Percentiles rank a stretch among this genome's conserved stretches.
Conservation (phyloP, 2,888 invertebrate genomes). For the Elaeidobius kamerunicus region DNA sequence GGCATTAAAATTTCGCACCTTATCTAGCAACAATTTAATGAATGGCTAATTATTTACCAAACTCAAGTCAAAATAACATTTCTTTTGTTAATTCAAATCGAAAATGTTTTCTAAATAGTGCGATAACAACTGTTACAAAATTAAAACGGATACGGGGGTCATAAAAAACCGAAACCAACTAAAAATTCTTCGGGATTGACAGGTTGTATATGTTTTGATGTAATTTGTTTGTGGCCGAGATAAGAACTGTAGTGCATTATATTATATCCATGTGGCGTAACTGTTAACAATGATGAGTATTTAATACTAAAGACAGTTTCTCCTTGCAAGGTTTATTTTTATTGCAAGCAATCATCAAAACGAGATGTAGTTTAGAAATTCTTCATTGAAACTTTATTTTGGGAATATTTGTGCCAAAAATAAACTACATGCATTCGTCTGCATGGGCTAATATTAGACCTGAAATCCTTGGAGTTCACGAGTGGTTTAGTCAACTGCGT, state of each 20-base stretch:
- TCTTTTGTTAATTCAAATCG: conserved; percentile 12
- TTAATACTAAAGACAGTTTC: no score
- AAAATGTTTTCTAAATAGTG: conserved; percentile 10
- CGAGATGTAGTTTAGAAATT: conserved; percentile 16
- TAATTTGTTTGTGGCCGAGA: no score
- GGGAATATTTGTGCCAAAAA: conserved; percentile 17
- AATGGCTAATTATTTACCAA: conserved; percentile 6
- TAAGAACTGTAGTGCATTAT: no score
- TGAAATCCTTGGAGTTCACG: conserved; percentile 17
- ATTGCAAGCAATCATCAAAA: conserved; percentile 2
- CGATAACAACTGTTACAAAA: conserved; percentile 19
- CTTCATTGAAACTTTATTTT: conserved; percentile 22
- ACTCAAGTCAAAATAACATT: conserved; percentile 9
- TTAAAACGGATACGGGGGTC: conserved; percentile 14
- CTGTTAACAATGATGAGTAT: no score
- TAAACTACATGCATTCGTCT: conserved; percentile 13
- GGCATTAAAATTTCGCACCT: no score
- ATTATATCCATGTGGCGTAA: no score
- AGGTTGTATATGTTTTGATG: conserved; percentile 19
- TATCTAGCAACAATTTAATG: no score
- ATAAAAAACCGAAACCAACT: conserved; percentile 14
- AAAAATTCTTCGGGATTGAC: conserved; percentile 11
- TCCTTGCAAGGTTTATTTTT: conserved; percentile 4
- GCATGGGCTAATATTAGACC: conserved; percentile 20
- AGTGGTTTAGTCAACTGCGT: conserved; percentile 14